phyloP scores from a whole-genome alignment of 2,797 vertebrate species.

The Mormyrops attenuatus region DNA sequence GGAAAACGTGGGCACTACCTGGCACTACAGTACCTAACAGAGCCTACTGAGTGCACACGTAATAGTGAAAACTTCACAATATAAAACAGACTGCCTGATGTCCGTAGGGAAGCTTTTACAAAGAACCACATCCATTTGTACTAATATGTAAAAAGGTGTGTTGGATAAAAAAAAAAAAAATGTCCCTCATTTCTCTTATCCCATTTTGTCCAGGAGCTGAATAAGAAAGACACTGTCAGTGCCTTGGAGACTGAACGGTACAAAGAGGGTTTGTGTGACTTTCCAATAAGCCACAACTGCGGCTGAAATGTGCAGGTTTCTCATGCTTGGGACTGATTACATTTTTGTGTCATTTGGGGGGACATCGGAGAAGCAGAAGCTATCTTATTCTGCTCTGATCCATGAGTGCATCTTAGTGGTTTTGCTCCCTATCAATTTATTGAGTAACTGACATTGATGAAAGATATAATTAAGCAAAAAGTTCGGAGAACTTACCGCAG shows the following conservation, averaged over 20 bases:
- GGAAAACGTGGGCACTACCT: neutral
- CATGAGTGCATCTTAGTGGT: neutral
- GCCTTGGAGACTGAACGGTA: neutral
- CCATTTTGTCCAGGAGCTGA: neutral
- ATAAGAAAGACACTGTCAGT: neutral
- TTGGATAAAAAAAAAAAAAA: neutral
- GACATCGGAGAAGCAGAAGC: neutral
- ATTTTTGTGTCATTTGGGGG: neutral
- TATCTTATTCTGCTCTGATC: neutral
- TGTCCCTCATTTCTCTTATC: neutral
- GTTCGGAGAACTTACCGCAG: neutral
- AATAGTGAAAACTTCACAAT: neutral
- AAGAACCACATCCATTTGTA: neutral
- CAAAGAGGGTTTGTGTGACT: neutral
- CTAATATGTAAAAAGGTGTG: neutral
- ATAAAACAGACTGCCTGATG: neutral
- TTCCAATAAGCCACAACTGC: neutral
- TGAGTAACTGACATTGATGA: constrained; percentile 4
- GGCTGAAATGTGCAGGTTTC: neutral
- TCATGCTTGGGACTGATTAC: neutral
- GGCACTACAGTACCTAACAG: neutral
- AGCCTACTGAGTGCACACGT: neutral
- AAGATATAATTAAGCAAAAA: neutral
- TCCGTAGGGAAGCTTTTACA: neutral
- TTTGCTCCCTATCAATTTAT: constrained; percentile 1